Base-by-base conservation (phyloP, 2,888 invertebrate species). In the Fissipunctia ypsillon region DNA sequence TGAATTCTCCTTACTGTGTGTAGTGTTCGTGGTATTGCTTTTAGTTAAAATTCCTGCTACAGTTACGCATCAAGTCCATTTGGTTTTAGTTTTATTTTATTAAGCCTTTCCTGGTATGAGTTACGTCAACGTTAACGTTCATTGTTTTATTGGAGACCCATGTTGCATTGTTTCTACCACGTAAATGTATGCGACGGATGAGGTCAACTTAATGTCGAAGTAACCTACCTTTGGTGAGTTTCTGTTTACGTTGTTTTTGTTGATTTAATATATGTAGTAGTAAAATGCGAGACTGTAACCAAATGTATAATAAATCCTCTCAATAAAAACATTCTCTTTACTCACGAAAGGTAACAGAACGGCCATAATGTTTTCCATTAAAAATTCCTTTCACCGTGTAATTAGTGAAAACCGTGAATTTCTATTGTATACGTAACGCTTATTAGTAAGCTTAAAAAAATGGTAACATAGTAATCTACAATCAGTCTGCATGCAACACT, bases 401-500 rank as follows among this genome's bases (percentile, higher is more conserved):
- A 85, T 84, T 82, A 80, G 68, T 73, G 65, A 41, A 84, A 86
- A 80, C 82, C 63, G 60, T 78, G 71, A 74, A 86, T 76, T 83
- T 81, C 70, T 84, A 73, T 78, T 72, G 78, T 75, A 80, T 76
- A 83, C 76, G 74, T 60, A 77, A 84, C 78, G 69, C 77, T 61
- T 65, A 74, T 76, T 75, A 80, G 69, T 74, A 78, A 74, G 41
- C 61, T 69, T 65, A 57, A 71, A 77, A 35, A 80, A 84, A 84
- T 66, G 61, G 86, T 81, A 76, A 83, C 83, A 80, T 75, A 78
- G 73, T 88, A 91, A 91, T 91, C 87, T 91, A 92, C 91, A 91
- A 92, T 93, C 90, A 89, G 91, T 91, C 90, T 88, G 90, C 91
- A 90, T 90, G 91, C 88, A 88, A 85, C 90, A 90, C 87, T 89